Conservation (phyloP, 2,113 vertebrate genomes). For the Uria lomvia region DNA sequence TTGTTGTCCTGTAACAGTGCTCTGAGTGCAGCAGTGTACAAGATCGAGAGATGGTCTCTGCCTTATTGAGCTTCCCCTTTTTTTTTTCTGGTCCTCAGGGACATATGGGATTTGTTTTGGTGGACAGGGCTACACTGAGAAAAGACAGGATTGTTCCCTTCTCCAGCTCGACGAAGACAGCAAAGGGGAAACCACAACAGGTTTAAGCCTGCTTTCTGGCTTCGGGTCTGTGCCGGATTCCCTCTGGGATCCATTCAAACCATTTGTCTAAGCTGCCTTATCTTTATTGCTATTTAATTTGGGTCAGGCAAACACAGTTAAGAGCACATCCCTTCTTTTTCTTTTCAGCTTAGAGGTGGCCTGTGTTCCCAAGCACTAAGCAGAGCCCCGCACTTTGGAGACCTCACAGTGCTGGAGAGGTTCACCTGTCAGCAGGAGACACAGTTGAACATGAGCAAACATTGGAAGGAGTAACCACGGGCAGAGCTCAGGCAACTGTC, state of each 20-base stretch:
- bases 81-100: background rate
- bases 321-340: background rate
- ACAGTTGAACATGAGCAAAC: background rate
- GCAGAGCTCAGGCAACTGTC: background rate
- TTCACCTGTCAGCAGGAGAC: background rate
- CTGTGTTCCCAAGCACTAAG: background rate
- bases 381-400: background rate
- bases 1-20: background rate
- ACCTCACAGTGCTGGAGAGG: background rate
- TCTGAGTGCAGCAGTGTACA: accelerated
- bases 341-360: background rate
- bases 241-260: background rate
- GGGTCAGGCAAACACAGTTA: background rate
- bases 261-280: background rate
- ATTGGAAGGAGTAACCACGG: accelerated
- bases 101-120: background rate
- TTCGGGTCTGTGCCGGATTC: background rate
- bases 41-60: background rate
- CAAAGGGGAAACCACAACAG: background rate
- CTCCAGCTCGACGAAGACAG: background rate
- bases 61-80: background rate
- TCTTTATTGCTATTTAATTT: background rate
- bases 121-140: background rate
- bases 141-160: background rate
- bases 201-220: background rate